Percentiles rank a stretch among this genome's conserved stretches.
Evolutionary conservation across 2,113 vertebrate species (phyloP).

Genomic region (Leptodactylus fuscus): DNA sequence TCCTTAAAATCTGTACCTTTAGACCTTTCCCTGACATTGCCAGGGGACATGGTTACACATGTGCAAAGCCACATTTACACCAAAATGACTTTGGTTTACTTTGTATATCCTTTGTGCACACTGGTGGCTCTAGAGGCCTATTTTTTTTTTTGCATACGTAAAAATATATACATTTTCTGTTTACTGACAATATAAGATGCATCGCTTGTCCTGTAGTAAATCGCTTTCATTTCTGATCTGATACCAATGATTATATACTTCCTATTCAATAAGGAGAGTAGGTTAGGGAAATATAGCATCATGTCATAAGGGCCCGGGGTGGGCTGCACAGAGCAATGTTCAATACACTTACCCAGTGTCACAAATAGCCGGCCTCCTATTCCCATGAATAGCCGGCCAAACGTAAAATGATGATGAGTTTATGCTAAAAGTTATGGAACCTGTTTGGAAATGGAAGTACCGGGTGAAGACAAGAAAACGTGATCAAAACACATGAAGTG

Average conservation of each 20-base stretch:
- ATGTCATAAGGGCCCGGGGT: background rate
- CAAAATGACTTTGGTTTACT: slow-evolving; percentile 57
- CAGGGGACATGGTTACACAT: slow-evolving; percentile 45
- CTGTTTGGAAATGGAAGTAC: background rate
- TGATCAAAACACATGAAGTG: background rate
- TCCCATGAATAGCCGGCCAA: too few species aligned
- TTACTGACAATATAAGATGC: slow-evolving; percentile 53
- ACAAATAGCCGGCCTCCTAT: background rate
- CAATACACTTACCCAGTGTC: background rate
- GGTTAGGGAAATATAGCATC: slow-evolving; percentile 31
- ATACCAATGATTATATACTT: background rate
- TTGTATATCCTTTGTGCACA: slow-evolving; percentile 58
- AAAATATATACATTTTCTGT: slow-evolving; percentile 56
- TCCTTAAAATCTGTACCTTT: slow-evolving; percentile 20
- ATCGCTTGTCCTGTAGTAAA: background rate
- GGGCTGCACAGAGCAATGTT: background rate
- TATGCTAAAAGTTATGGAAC: background rate
- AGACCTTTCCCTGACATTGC: slow-evolving; percentile 42
- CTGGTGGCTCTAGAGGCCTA: slow-evolving; percentile 48
- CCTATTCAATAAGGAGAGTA: slow-evolving; percentile 16
- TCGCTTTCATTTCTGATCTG: slow-evolving; percentile 17
- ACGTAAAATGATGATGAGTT: background rate
- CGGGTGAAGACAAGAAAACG: too few species aligned
- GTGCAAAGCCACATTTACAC: slow-evolving; percentile 54
- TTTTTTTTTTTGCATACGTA: slow-evolving; percentile 58